phyloP scores from a whole-genome alignment of 2,888 invertebrate species.

The Pycnomerus fuliginosus region DNA sequence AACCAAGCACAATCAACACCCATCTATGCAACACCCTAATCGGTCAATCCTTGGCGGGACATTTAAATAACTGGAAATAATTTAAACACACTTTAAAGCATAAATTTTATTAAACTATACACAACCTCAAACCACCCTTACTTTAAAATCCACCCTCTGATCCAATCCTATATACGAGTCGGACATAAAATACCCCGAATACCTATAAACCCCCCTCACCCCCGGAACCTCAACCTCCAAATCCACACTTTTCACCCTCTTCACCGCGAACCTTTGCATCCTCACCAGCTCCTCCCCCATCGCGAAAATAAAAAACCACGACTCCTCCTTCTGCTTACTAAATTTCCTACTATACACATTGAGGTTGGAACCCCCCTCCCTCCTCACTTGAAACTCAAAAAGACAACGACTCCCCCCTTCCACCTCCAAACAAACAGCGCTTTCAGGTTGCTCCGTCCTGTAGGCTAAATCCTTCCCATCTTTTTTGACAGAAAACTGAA shows the following conservation, averaged over 20 bases:
- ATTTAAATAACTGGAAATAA: no score
- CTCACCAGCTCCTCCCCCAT: constrained; percentile 70
- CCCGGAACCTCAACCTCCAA: constrained; percentile 66
- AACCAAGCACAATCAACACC: no score
- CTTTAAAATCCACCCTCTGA: no score
- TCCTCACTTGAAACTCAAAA: constrained; percentile 39
- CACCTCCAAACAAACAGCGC: constrained; percentile 51
- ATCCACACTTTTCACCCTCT: constrained; percentile 52
- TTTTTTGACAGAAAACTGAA: constrained; percentile 33
- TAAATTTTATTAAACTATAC: no score
- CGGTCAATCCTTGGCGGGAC: no score
- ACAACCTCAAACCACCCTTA: no score
- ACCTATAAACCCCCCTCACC: constrained; percentile 70
- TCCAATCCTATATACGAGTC: constrained; percentile 93
- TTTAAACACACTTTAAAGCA: no score
- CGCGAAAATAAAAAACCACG: constrained; percentile 87
- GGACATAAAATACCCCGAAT: constrained; percentile 84
- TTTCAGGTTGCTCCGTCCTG: constrained; percentile 16
- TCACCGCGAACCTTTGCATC: constrained; percentile 70
- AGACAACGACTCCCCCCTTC: constrained; percentile 44
- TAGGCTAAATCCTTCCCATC: constrained; percentile 17
- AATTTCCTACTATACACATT: constrained; percentile 80
- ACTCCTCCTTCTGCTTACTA: constrained; percentile 92
- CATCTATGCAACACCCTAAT: no score
- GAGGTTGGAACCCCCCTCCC: constrained; percentile 42